Base-by-base conservation (phyloP, 2,113 vertebrate genomes). In the Pygoscelis antarcticus region DNA sequence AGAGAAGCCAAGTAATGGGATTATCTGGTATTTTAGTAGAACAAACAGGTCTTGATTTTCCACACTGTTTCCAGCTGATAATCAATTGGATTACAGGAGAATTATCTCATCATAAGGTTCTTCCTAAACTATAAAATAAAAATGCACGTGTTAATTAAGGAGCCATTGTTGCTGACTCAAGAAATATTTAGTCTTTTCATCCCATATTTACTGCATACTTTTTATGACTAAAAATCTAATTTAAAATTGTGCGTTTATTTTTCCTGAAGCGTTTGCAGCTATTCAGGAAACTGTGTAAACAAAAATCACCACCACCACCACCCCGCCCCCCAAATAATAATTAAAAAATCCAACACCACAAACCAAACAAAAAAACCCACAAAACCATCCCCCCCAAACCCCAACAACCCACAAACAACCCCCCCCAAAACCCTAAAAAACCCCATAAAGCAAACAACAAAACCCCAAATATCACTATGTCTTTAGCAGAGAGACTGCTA, bases 1-100 rank as follows among this genome's bases (percentile, higher is more conserved):
- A 87, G 16, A 62, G 71, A 87, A 90, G 60, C 38, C 64, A 90
- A 71, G 6, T 79, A 89, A 92, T 72, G 13, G 52, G 61, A 93
- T 97, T 93, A 91, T 68, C 34, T 36, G 12, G 18, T 68, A 30
- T 84, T 95, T 92, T 52, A 93, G 25, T 34, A 81, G 68, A 95
- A 77, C 29, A 92, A 92, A 47, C 17, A 80, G 40, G 36, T 75
- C 90, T 78, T 86, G 26, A 60, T 91, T 90, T 81, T 90, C 69
- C 92, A 40, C 40, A 44, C 34, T 36, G 38, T 64, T 96, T 87
- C 30, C 27, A 92, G 11, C 17, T 84, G 72, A 81, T 92, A 83
- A 91, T 87, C 51, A 92, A 20, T 5, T 68, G 77, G 60, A 93
- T 93, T 94, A 82, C 75, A 94, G 38, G 32, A 92, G 22, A 87